These are phyloP conservation scores for Lasioglossum leucozonium DNA, from an alignment of 2,888 invertebrate species.

Conservation along the genomic window DNA sequence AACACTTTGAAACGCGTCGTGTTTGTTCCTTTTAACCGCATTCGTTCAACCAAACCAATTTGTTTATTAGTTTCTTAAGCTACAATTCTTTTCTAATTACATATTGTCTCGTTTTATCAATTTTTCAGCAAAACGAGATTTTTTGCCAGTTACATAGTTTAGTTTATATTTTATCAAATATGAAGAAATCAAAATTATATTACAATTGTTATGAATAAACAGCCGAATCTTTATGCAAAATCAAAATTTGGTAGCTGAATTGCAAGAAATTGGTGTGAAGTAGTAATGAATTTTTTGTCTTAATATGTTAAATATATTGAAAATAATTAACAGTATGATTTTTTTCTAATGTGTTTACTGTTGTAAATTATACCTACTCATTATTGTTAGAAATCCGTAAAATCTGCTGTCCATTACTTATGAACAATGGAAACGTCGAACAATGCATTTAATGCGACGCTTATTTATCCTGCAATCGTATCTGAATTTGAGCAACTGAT, in stretches of 20 bases:
- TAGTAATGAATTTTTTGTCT: too few species aligned
- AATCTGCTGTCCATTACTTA: too few species aligned
- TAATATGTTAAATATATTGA: too few species aligned
- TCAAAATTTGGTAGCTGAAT: too few species aligned
- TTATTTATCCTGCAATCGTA: neutral
- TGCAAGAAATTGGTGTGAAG: too few species aligned
- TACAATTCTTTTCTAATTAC: neutral
- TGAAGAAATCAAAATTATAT: constrained; percentile 37
- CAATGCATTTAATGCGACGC: constrained; percentile 27
- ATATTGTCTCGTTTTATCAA: neutral
- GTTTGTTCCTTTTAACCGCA: neutral
- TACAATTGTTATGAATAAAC: neutral
- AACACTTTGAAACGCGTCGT: neutral
- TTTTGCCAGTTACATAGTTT: too few species aligned
- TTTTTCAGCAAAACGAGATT: neutral
- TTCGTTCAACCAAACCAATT: neutral
- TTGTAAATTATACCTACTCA: too few species aligned
- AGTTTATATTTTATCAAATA: neutral
- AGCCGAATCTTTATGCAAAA: too few species aligned
- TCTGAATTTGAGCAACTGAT: neutral
- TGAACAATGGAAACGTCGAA: constrained; percentile 10
- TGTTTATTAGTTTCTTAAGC: neutral
- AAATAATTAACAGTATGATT: too few species aligned
- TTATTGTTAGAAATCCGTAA: too few species aligned
- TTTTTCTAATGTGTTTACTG: too few species aligned